phyloP scores from a whole-genome alignment of 2,113 vertebrate genomes.

The Orcinus orca region DNA sequence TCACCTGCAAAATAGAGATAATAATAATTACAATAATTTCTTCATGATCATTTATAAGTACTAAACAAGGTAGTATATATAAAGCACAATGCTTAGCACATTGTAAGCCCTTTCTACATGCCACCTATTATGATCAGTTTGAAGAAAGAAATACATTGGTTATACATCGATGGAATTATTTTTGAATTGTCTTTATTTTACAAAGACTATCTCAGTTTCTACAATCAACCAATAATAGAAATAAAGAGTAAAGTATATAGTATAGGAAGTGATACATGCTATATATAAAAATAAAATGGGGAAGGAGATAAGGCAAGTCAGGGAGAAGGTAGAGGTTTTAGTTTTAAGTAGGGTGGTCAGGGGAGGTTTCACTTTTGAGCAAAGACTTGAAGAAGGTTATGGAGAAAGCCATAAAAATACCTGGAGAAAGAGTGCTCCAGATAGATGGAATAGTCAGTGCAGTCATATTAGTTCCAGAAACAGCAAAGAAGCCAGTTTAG shows the following conservation, averaged over 20 bases:
- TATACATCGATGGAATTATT: background rate
- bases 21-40: background rate
- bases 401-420: background rate
- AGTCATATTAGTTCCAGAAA: background rate
- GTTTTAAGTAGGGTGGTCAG: background rate
- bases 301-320: background rate
- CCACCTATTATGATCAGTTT: background rate
- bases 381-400: background rate
- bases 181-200: background rate
- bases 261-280: background rate
- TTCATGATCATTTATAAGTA: background rate
- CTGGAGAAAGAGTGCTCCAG: background rate
- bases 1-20: background rate
- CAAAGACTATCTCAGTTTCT: background rate
- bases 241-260: background rate
- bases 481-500: background rate
- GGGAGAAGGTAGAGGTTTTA: background rate
- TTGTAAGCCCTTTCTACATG: background rate
- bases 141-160: background rate
- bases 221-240: background rate
- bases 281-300: background rate
- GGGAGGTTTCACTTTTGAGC: background rate
- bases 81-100: background rate
- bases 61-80: background rate
- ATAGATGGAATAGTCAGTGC: background rate